Base-by-base conservation (phyloP, 1,140 invertebrate genomes). In the Zaprionus capensis region DNA sequence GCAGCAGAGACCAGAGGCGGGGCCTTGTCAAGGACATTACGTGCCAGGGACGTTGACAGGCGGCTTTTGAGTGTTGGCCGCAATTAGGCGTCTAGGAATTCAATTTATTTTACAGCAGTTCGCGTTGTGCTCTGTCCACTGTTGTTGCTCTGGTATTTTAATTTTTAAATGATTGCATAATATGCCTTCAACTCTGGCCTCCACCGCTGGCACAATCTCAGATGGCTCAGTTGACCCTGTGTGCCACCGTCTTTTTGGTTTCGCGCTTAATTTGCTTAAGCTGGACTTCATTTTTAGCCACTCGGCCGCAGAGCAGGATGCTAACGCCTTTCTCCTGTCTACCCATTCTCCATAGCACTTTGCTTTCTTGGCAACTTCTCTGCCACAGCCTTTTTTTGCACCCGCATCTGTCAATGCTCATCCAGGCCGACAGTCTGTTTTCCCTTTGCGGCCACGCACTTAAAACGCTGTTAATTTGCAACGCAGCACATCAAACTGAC, bases 261-360 rank as follows among this genome's bases (percentile, higher is more conserved):
- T 85, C 82, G 75, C 73, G 76, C 76, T 90, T 90, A 90, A 90
- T 90, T 90, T 90, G 85, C 79, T 82, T 82, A 85, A 90, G 81
- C 81, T 85, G 85, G 79, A 88, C 81, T 90, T 84, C 81, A 90
- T 81, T 87, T 81, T 73, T 82, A 66, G 70, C 41, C 38, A n/a
- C 4, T 41, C 20, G 56, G 56, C 64, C 56, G 24, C 56, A 55
- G 38, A n/a, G 12, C 14, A 15, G 12, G 49, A 41, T 66, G 49
- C 41, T 63, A 17, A 46, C 41, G 1, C 46, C 46, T 5, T 11
- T 11, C 12, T 9, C 46, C 46, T 15, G 2, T 22, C 46, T 22
- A 15, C 46, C 20, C 11, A 34, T 15, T 44, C 57, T 62, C 49
- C 15, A 5, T 14, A 5, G 14, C 36, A 38, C 14, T 38, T 44